A percentile compares a stretch with the other conserved stretches of the same genome.
These are phyloP conservation scores for Setophaga petechia DNA, from an alignment of 2,113 vertebrate species.

Conservation along the genomic window DNA sequence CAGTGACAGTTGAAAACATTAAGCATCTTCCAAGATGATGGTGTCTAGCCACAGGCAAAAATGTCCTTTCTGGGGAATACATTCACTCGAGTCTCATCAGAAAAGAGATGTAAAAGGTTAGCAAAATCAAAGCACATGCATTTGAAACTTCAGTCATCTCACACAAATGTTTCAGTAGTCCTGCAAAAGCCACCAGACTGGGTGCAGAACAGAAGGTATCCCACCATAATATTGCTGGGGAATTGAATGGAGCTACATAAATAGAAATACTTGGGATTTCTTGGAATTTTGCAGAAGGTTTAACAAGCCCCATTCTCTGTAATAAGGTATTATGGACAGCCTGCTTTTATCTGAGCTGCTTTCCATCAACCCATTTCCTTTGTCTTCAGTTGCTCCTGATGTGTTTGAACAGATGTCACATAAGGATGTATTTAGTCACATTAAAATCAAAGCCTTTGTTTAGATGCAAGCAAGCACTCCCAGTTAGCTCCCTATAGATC, in stretches of 20 bases:
- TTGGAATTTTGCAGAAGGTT: not conserved
- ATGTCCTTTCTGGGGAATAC: not conserved
- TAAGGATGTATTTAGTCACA: slow-evolving; percentile 23
- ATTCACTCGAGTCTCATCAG: not conserved
- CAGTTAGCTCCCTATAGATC: not conserved
- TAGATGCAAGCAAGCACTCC: not conserved
- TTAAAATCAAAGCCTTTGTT: not conserved
- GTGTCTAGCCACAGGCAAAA: not conserved
- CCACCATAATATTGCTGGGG: not conserved
- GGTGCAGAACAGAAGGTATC: not conserved
- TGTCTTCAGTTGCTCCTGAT: not conserved
- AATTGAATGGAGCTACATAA: not conserved
- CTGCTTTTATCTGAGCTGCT: not conserved
- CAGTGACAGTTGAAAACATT: not conserved
- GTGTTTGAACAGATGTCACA: slow-evolving; percentile 17
- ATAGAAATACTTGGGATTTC: not conserved
- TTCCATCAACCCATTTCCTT: not conserved
- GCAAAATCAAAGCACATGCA: not conserved
- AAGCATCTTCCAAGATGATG: not conserved
- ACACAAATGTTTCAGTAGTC: not conserved
- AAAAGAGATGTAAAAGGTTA: not conserved
- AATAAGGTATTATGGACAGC: not conserved
- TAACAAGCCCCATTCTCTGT: slow-evolving; percentile 4
- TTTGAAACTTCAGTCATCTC: not conserved
- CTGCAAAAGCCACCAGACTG: not conserved